Conservation (phyloP, 1,140 invertebrate genomes). For the Lasioglossum albipes region DNA sequence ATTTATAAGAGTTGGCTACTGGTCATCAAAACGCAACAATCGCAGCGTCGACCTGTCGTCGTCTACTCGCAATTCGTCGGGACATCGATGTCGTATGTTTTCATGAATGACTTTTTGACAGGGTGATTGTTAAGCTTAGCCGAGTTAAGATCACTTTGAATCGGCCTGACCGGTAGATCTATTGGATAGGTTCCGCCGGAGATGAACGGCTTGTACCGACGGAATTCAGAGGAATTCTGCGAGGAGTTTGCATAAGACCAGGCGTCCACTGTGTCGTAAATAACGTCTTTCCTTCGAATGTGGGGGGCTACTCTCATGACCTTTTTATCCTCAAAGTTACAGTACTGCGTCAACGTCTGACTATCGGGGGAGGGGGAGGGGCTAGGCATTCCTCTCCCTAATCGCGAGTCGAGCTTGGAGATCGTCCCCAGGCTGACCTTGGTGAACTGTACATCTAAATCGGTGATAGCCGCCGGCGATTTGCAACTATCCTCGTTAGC, state of each 20-base stretch:
- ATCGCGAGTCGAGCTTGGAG: conserved; percentile 54
- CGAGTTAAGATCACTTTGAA: conserved; percentile 40
- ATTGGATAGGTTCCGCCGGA: conserved; percentile 92
- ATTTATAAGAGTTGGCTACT: no score
- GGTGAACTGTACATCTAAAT: conserved; percentile 78
- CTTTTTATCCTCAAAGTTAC: conserved; percentile 76
- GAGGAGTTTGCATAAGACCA: conserved; percentile 73
- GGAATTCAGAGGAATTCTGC: conserved; percentile 30
- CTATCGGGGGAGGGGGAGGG: conserved; percentile 6
- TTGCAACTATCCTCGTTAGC: conserved; percentile 2
- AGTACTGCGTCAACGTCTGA: conserved; percentile 73
- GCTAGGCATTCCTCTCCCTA: conserved; percentile 12
- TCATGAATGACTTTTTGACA: conserved; percentile 60
- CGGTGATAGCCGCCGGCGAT: conserved; percentile 61
- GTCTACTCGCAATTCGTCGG: conserved; percentile 76
- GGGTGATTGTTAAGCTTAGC: conserved; percentile 37
- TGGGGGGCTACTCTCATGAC: conserved; percentile 76
- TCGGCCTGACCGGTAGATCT: conserved; percentile 81
- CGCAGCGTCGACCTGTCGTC: conserved; percentile 7
- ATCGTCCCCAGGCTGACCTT: conserved; percentile 62
- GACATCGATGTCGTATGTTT: conserved; percentile 84
- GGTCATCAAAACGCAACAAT: neutral
- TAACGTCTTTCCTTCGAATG: conserved; percentile 80
- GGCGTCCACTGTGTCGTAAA: conserved; percentile 83
- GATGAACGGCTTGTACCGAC: conserved; percentile 83